phyloP scores from a whole-genome alignment of 2,113 vertebrate genomes.

The Clarias gariepinus region DNA sequence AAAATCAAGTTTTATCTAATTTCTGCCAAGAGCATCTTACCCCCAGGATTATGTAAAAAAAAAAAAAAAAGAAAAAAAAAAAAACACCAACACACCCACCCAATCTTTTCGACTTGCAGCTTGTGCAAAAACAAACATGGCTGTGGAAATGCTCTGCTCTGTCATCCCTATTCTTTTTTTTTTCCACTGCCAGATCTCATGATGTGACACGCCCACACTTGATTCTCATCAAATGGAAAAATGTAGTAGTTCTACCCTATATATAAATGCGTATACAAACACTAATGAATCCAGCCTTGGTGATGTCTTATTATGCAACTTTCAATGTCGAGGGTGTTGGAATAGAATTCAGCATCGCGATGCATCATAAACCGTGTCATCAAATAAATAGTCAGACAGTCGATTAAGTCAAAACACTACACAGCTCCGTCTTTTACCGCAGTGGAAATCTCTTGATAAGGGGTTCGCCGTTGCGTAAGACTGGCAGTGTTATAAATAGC shows the following conservation, averaged over 20 bases:
- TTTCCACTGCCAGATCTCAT: not conserved
- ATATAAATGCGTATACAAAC: not conserved
- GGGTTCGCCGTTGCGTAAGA: conserved; percentile 2
- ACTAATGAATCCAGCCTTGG: not conserved
- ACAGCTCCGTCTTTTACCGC: not conserved
- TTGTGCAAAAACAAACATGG: not conserved
- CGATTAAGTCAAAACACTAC: not conserved
- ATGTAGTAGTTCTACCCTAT: not conserved
- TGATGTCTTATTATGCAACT: not conserved
- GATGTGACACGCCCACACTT: not conserved
- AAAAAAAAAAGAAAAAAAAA: too few species aligned
- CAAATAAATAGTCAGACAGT: not conserved
- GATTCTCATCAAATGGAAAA: not conserved
- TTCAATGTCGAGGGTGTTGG: not conserved
- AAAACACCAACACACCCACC: not conserved
- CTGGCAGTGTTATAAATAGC: conserved; percentile 37
- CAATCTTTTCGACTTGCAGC: not conserved
- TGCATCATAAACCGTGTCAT: not conserved
- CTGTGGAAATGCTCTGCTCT: not conserved
- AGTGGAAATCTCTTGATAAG: not conserved
- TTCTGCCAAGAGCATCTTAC: not conserved
- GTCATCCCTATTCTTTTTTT: not conserved
- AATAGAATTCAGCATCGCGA: not conserved
- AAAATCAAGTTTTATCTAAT: not conserved
- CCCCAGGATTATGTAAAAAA: not conserved